These are phyloP conservation scores for Platycercus adscitus DNA, from an alignment of 2,113 vertebrate species.

Conservation along the genomic window DNA sequence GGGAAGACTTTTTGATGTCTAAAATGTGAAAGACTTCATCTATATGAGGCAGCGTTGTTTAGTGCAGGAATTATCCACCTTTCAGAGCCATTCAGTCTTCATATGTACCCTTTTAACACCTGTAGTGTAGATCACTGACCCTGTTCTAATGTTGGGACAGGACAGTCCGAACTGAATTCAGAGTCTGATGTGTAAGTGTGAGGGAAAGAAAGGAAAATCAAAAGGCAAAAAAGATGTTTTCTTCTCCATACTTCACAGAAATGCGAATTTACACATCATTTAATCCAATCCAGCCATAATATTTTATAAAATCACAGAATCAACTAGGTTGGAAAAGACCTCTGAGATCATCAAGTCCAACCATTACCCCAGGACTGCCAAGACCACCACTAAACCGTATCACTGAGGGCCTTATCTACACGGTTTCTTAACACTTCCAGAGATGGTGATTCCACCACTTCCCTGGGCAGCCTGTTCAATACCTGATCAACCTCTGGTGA, in stretches of 20 bases:
- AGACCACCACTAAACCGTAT: not conserved
- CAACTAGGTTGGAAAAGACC: not conserved
- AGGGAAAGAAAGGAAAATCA: not conserved
- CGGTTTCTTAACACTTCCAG: not conserved
- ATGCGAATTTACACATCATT: not conserved
- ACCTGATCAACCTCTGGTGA: not conserved
- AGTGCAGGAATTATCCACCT: not conserved
- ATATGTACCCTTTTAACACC: not conserved
- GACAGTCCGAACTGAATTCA: not conserved
- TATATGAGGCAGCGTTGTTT: not conserved
- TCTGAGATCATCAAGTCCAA: not conserved
- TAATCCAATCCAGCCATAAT: not conserved
- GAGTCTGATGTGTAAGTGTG: not conserved
- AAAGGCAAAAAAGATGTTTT: not conserved
- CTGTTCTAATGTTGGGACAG: not conserved
- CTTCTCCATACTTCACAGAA: not conserved
- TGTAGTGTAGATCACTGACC: not conserved
- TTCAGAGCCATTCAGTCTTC: not conserved
- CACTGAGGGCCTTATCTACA: not conserved
- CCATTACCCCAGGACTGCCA: not conserved
- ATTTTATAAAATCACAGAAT: not conserved
- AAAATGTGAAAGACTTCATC: not conserved
- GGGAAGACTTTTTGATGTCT: not conserved
- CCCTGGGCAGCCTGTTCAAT: not conserved
- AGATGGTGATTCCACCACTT: not conserved